These are phyloP conservation scores for Pseudochirops corinnae DNA, from an alignment of 2,797 vertebrate species.

Conservation along the genomic window DNA sequence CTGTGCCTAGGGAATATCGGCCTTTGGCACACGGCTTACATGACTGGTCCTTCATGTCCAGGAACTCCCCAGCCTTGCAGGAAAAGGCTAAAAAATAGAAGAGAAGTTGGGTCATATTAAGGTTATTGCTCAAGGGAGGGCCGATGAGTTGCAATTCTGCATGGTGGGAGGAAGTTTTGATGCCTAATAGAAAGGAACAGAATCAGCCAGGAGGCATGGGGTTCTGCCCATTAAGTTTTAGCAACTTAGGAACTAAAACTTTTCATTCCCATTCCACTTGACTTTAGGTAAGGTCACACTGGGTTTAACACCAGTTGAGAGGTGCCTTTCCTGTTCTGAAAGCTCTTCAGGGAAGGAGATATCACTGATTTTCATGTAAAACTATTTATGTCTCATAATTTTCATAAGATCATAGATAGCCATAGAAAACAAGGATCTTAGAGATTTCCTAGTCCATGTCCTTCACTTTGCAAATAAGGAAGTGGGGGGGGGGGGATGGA, in stretches of 20 bases:
- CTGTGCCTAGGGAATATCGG: slow-evolving; percentile 95
- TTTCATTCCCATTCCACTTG: neutral
- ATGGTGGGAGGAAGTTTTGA: neutral
- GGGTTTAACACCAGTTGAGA: neutral
- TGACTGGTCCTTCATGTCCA: slow-evolving; percentile 94
- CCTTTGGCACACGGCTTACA: slow-evolving; percentile 92
- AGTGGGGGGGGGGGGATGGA: neutral
- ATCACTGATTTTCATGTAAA: neutral
- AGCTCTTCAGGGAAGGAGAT: neutral
- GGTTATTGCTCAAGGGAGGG: slow-evolving; percentile 11
- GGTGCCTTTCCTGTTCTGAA: neutral
- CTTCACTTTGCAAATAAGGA: neutral
- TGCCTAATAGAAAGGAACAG: neutral
- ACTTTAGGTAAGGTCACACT: neutral
- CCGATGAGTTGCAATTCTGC: neutral
- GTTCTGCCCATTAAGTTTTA: neutral
- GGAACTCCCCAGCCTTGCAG: slow-evolving; percentile 94
- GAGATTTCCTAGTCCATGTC: neutral
- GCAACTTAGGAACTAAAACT: neutral
- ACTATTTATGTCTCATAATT: neutral
- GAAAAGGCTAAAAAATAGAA: slow-evolving; percentile 90
- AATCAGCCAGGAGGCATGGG: neutral
- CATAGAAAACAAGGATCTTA: neutral
- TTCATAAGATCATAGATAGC: neutral
- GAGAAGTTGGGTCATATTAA: neutral